Percentiles rank a stretch among this genome's conserved stretches.
Evolutionary conservation across 1,140 invertebrate genomes (phyloP).

Genomic region (Temnothorax longispinosus): DNA sequence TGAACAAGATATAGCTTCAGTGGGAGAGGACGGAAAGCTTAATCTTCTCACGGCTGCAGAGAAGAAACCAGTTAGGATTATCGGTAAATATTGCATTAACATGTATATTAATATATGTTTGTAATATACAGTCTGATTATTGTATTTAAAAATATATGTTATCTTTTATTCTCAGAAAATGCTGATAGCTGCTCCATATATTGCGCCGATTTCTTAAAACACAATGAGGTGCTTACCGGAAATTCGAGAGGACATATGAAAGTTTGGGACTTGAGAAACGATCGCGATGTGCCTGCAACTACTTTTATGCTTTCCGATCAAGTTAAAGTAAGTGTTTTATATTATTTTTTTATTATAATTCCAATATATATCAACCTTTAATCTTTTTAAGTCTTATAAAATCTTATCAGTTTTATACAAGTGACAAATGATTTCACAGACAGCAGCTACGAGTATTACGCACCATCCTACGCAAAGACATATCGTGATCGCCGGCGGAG

Average conservation of each 20-base stretch:
- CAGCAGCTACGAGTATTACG: conserved; percentile 90
- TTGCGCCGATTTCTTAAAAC: conserved; percentile 91
- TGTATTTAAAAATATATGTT: conserved; percentile 12
- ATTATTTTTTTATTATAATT: neutral
- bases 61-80: conserved; percentile 87
- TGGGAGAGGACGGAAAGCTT: conserved; percentile 94
- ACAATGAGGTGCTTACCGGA: conserved; percentile 92
- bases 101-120: neutral
- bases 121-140: neutral
- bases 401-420: conserved; percentile 12
- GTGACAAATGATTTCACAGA: conserved; percentile 75
- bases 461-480: conserved; percentile 95
- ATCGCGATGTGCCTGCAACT: conserved; percentile 86
- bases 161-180: conserved; percentile 86
- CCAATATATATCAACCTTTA: neutral
- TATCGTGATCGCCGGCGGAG: conserved; percentile 93
- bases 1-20: conserved; percentile 90
- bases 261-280: conserved; percentile 92
- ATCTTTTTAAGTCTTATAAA: neutral
- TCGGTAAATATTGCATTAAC: conserved; percentile 84
- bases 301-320: conserved; percentile 90
- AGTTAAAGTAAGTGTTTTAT: conserved; percentile 80
- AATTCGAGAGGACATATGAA: conserved; percentile 95
- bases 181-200: conserved; percentile 94
- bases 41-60: conserved; percentile 89